Evolutionary conservation across 2,888 invertebrate genomes (phyloP).

Genomic region (Cylindroiulus punctatus): DNA sequence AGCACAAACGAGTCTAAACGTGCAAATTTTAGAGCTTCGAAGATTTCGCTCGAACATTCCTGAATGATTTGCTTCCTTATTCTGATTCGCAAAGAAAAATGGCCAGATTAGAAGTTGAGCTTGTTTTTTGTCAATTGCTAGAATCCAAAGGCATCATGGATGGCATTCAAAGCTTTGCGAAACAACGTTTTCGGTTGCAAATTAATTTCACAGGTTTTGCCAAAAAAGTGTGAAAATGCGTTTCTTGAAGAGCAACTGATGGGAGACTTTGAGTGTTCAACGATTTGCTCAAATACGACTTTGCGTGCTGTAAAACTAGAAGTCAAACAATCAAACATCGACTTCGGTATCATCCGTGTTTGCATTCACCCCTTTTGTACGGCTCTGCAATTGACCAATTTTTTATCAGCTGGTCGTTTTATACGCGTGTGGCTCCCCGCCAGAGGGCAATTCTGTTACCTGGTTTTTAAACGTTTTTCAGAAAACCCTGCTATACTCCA

Average conservation of each 20-base stretch:
- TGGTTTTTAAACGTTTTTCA: neutral
- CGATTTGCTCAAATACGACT: conserved; percentile 25
- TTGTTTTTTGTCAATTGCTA: too few species aligned
- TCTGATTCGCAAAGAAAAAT: too few species aligned
- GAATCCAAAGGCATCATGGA: too few species aligned
- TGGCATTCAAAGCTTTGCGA: too few species aligned
- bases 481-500: neutral
- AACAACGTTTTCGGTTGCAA: too few species aligned
- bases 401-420: neutral
- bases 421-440: neutral
- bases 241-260: neutral
- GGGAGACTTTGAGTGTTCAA: neutral
- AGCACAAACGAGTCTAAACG: too few species aligned
- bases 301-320: neutral
- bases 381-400: neutral
- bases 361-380: neutral
- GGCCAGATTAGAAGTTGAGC: too few species aligned
- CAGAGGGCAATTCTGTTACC: neutral
- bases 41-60: too few species aligned
- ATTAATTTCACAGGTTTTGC: too few species aligned
- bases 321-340: neutral
- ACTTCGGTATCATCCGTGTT: conserved; percentile 23
- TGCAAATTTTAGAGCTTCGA: too few species aligned
- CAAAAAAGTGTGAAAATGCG: neutral
- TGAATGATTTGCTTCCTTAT: too few species aligned